Evolutionary conservation across 2,797 vertebrate species (phyloP).

Genomic region (Galago senegalensis): DNA sequence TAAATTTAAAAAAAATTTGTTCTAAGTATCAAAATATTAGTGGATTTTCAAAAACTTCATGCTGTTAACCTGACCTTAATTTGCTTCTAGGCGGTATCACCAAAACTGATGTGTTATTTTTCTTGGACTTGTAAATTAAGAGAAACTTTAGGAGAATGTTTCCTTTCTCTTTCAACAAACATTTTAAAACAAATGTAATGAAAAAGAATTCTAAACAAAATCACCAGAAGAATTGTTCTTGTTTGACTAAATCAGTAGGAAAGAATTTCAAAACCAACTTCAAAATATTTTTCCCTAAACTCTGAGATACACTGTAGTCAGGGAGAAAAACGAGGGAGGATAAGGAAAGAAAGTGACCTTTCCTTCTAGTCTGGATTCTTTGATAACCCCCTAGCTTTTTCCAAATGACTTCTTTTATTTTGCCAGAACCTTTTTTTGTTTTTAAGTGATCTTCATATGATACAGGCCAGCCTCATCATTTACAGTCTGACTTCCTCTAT

Average conservation of each 20-base stretch:
- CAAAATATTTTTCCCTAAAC: slow-evolving; percentile 33
- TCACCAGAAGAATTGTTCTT: slow-evolving; percentile 4
- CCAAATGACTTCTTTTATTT: slow-evolving; percentile 18
- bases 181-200: slow-evolving; percentile 67
- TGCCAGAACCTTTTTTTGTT: neutral
- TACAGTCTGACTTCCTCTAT: neutral
- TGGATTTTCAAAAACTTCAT: slow-evolving; percentile 21
- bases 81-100: slow-evolving; percentile 14
- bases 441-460: neutral
- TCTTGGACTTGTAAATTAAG: slow-evolving; percentile 50
- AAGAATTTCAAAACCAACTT: slow-evolving; percentile 54
- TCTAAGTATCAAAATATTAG: slow-evolving; percentile 39
- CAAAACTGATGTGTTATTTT: slow-evolving; percentile 39
- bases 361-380: slow-evolving; percentile 25
- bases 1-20: neutral
- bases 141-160: slow-evolving; percentile 55
- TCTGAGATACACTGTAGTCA: neutral
- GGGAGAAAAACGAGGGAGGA: neutral
- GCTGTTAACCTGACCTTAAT: slow-evolving; percentile 37
- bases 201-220: slow-evolving; percentile 55
- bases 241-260: slow-evolving; percentile 57
- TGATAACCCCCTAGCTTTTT: slow-evolving; percentile 21
- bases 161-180: slow-evolving; percentile 47
- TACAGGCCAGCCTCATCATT: neutral
- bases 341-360: slow-evolving; percentile 55